phyloP scores from a whole-genome alignment of 1,140 invertebrate species.

The Drosophila hydei region DNA sequence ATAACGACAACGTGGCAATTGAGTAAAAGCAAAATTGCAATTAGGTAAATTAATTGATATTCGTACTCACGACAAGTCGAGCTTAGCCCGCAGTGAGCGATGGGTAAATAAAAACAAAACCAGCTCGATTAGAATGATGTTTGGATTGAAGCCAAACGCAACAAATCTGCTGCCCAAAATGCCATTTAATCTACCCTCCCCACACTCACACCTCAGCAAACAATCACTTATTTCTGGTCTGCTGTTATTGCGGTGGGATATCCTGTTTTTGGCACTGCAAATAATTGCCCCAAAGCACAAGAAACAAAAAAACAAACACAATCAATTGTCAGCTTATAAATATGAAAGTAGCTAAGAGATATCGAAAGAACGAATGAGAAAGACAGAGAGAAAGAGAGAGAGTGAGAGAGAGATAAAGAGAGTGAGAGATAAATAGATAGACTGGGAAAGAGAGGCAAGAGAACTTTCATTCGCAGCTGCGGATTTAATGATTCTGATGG shows the following conservation, averaged over 20 bases:
- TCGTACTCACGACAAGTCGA: not conserved
- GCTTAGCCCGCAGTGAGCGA: not conserved
- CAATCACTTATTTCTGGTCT: slow-evolving; percentile 15
- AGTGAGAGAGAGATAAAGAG: not conserved
- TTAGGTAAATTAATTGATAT: slow-evolving; percentile 12
- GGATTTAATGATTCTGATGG: slow-evolving; percentile 4
- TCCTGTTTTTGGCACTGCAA: slow-evolving; percentile 43
- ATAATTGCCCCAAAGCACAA: slow-evolving; percentile 46
- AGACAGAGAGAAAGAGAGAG: not conserved
- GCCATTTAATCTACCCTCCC: not conserved
- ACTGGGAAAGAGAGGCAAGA: too few species aligned
- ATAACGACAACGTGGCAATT: slow-evolving; percentile 12
- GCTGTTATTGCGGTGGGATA: slow-evolving; percentile 20
- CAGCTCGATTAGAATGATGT: not conserved
- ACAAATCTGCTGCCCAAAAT: not conserved
- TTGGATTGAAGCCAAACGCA: not conserved
- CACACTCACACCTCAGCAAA: not conserved
- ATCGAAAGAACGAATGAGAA: not conserved
- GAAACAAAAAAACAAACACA: slow-evolving; percentile 22
- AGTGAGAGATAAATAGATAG: not conserved
- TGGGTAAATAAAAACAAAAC: slow-evolving; percentile 5
- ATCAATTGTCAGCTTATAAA: slow-evolving; percentile 62
- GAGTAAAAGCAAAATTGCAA: not conserved
- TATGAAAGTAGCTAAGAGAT: slow-evolving; percentile 39
- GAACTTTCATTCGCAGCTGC: not conserved